A percentile compares a stretch with the other conserved stretches of the same genome.
Conservation (phyloP, 2,888 invertebrate genomes). For the Tetropium fuscum region DNA sequence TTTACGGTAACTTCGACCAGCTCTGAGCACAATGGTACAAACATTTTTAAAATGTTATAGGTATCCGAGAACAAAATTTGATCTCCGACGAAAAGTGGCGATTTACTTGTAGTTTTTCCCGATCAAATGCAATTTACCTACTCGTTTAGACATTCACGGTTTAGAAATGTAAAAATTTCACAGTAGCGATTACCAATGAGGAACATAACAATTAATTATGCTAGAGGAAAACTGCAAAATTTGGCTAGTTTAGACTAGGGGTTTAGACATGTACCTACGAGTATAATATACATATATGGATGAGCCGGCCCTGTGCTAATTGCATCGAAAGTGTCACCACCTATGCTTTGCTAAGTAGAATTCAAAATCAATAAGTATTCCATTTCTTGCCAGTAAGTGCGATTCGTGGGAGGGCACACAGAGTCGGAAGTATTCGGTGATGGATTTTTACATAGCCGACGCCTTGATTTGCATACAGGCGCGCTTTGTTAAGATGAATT, state of each 20-base stretch:
- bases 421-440: conserved; percentile 61
- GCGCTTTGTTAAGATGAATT: conserved; percentile 54
- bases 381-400: conserved; percentile 62
- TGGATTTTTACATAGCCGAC: conserved; percentile 62
- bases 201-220: too few species aligned
- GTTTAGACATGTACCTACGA: neutral
- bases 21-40: too few species aligned
- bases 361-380: conserved; percentile 67
- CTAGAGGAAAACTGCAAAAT: too few species aligned
- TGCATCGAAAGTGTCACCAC: conserved; percentile 62
- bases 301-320: conserved; percentile 18
- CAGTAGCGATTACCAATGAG: too few species aligned
- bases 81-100: too few species aligned
- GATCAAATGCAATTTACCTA: too few species aligned
- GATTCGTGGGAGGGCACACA: conserved; percentile 53
- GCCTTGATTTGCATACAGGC: conserved; percentile 63
- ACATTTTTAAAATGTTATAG: too few species aligned
- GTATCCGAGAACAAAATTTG: too few species aligned
- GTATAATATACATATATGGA: neutral
- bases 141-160: too few species aligned
- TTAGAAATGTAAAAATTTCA: too few species aligned
- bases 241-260: neutral
- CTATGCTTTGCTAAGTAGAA: conserved; percentile 65
- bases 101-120: too few species aligned
- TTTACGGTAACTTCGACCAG: too few species aligned